Percentiles rank a stretch among this genome's conserved stretches.
These are phyloP conservation scores for Dipodomys merriami DNA, from an alignment of 2,113 vertebrate species.

Conservation along the genomic window DNA sequence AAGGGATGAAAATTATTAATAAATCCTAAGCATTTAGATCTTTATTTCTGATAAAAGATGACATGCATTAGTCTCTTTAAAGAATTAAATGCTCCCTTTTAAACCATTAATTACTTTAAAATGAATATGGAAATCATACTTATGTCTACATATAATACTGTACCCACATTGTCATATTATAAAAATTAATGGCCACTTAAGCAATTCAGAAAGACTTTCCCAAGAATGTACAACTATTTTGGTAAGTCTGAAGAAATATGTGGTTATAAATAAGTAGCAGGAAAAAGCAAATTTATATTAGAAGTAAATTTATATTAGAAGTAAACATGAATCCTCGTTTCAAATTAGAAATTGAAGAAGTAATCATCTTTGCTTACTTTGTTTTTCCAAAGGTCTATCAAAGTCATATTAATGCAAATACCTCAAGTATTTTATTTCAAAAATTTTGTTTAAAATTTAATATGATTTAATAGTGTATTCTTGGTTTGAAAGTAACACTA, in stretches of 20 bases:
- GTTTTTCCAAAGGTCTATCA: neutral
- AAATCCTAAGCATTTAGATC: conserved; percentile 2
- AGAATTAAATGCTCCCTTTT: neutral
- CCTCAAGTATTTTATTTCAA: neutral
- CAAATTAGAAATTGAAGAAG: neutral
- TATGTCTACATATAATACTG: neutral
- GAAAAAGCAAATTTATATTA: neutral
- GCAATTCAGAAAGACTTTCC: neutral
- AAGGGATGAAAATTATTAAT: conserved; percentile 52
- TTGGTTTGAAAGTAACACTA: neutral
- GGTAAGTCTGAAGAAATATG: neutral
- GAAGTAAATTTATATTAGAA: neutral
- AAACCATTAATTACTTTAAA: neutral
- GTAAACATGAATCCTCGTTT: conserved; percentile 32
- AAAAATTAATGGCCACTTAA: neutral
- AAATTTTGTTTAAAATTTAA: conserved; percentile 25
- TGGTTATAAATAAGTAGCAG: neutral
- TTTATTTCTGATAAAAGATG: neutral
- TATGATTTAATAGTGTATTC: neutral
- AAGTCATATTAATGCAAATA: neutral
- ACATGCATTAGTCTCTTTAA: neutral
- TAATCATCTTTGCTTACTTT: neutral
- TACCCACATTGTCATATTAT: neutral
- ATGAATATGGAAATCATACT: neutral
- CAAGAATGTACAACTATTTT: neutral